A percentile compares a stretch with the other conserved stretches of the same genome.
Evolutionary conservation across 2,888 invertebrate species (phyloP).

Genomic region (Acronicta alni): DNA sequence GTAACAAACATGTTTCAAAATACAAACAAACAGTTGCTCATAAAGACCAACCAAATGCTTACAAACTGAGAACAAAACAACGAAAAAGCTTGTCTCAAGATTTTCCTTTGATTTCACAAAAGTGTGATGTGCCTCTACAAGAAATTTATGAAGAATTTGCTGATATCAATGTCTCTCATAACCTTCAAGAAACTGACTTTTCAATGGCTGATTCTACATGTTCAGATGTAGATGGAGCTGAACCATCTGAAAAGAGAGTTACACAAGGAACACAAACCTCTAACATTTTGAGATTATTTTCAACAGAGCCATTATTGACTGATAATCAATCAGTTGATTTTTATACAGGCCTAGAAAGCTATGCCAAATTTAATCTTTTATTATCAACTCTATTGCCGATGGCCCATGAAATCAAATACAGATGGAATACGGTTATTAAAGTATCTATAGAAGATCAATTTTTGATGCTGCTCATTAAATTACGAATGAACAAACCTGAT

Average conservation of each 20-base stretch:
- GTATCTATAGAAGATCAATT: constrained; percentile 2
- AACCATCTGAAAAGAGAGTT: background rate
- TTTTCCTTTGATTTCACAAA: too few species aligned
- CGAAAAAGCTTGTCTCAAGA: too few species aligned
- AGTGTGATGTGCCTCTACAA: too few species aligned
- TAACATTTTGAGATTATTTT: background rate
- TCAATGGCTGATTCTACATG: background rate
- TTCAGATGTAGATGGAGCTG: background rate
- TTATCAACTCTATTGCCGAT: background rate
- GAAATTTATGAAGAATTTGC: too few species aligned
- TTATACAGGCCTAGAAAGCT: constrained; percentile 2
- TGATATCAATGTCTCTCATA: too few species aligned
- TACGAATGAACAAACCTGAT: constrained; percentile 3
- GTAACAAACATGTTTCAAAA: constrained; percentile 3
- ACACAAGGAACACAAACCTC: background rate
- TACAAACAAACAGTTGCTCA: background rate
- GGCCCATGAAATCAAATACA: constrained; percentile 2
- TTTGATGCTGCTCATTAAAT: background rate
- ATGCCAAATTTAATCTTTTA: background rate
- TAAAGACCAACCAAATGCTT: background rate
- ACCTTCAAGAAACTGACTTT: too few species aligned
- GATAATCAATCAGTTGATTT: background rate
- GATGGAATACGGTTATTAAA: background rate
- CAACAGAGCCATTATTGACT: background rate
- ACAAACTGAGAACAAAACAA: constrained; percentile 2